Conservation (phyloP, 2,113 vertebrate genomes). For the Phyllostomus discolor region DNA sequence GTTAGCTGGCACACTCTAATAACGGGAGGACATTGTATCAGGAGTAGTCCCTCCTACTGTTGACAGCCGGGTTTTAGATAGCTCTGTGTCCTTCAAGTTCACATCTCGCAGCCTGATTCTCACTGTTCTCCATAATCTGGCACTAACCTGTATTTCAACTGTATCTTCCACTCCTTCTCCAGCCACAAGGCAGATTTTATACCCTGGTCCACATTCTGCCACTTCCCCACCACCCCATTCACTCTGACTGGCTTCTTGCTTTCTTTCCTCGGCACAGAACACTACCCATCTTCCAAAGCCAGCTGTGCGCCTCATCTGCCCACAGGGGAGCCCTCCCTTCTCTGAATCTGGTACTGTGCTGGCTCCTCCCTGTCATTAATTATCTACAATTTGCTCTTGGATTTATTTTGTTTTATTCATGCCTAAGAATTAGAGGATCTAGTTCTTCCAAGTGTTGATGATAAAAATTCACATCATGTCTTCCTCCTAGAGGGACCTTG, state of each 20-base stretch:
- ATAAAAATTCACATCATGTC: background rate
- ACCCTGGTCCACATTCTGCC: background rate
- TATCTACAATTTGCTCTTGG: background rate
- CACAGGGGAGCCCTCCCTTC: background rate
- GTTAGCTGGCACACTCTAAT: background rate
- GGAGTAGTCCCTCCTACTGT: background rate
- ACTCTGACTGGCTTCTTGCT: background rate
- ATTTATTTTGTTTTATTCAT: background rate
- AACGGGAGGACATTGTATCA: background rate
- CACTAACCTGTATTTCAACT: background rate
- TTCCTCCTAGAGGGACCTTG: background rate
- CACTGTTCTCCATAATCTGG: background rate
- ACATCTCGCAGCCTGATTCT: background rate
- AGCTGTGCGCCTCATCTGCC: background rate
- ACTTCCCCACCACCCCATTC: background rate
- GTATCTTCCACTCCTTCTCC: background rate
- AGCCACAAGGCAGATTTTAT: background rate
- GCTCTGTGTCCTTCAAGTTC: background rate
- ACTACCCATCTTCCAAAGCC: background rate
- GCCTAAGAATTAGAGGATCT: background rate
- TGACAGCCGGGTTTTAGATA: background rate
- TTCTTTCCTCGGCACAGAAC: background rate
- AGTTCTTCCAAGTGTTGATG: background rate
- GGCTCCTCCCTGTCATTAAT: background rate
- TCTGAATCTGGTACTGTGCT: background rate